These are phyloP conservation scores for Scopus umbretta DNA, from an alignment of 2,113 vertebrate species.

Conservation along the genomic window DNA sequence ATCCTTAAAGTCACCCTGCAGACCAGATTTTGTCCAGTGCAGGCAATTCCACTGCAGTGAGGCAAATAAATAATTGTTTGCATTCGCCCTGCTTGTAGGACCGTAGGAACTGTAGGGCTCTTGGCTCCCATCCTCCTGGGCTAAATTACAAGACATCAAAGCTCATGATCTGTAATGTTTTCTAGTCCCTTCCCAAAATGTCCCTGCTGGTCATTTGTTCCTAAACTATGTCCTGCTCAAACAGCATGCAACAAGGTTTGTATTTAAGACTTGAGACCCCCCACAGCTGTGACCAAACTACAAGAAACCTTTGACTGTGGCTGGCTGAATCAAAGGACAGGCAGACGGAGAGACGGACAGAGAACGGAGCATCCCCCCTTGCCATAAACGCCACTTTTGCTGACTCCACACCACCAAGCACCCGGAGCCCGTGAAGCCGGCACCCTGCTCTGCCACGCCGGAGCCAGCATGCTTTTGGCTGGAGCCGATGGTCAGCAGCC, in stretches of 20 bases:
- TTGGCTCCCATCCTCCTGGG: neutral
- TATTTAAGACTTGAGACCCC: neutral
- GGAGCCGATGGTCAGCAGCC: neutral
- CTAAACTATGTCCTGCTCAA: neutral
- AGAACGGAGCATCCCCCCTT: rapidly evolving
- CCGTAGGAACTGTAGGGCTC: neutral
- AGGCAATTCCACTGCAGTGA: neutral
- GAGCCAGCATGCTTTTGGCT: neutral
- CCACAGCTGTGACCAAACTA: neutral
- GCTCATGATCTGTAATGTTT: neutral
- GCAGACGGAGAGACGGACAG: neutral
- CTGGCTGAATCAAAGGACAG: neutral
- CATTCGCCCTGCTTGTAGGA: too few relatives aligned
- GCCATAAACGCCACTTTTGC: neutral
- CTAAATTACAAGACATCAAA: neutral
- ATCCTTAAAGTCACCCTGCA: neutral
- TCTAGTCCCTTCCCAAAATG: neutral
- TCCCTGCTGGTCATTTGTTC: neutral
- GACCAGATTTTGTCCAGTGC: neutral
- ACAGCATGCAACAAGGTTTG: neutral
- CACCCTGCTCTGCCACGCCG: neutral
- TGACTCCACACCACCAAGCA: neutral
- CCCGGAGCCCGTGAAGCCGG: neutral
- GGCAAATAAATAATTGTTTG: neutral
- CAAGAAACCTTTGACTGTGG: neutral